A percentile compares a stretch with the other conserved stretches of the same genome.
phyloP scores from a whole-genome alignment of 64 coral and sea anemone species.

The Hydrozoanthus tunicans region DNA sequence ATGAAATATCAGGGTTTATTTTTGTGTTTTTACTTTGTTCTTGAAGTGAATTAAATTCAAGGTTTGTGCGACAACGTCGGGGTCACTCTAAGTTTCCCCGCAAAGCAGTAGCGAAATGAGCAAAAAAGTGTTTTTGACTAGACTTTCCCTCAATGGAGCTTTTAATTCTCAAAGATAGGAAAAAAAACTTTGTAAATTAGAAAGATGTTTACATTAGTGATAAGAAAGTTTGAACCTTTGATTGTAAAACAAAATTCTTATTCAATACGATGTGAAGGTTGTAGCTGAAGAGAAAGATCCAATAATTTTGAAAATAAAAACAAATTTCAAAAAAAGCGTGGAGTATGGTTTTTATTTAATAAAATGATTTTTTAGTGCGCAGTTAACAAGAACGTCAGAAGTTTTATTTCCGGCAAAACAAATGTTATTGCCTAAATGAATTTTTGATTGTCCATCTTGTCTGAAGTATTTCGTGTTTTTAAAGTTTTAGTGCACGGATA shows the following conservation, averaged over 20 bases:
- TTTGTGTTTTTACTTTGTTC: slow-evolving; percentile 47
- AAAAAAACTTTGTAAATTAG: slow-evolving; percentile 59
- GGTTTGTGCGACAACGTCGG: slow-evolving; percentile 53
- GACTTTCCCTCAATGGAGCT: slow-evolving; percentile 16
- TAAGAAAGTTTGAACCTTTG: slow-evolving; percentile 25
- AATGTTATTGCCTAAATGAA: neutral
- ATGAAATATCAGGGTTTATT: slow-evolving; percentile 57
- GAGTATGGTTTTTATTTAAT: neutral
- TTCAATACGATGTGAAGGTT: slow-evolving; percentile 27
- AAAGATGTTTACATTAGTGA: slow-evolving; percentile 11
- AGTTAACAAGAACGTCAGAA: slow-evolving; percentile 18
- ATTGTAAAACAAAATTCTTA: slow-evolving; percentile 47
- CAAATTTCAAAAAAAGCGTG: slow-evolving; percentile 32
- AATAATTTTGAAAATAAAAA: slow-evolving; percentile 64
- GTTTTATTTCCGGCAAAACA: neutral
- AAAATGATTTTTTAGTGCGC: neutral
- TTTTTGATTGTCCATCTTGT: neutral
- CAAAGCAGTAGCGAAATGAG: slow-evolving; percentile 43
- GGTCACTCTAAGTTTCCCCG: slow-evolving; percentile 15
- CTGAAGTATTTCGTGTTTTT: neutral
- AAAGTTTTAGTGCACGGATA: too few species aligned
- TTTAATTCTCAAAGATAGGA: slow-evolving; percentile 33
- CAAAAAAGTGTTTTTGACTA: slow-evolving; percentile 55
- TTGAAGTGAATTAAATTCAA: slow-evolving; percentile 59
- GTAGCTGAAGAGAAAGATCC: slow-evolving; percentile 52